phyloP scores from a whole-genome alignment of 2,888 invertebrate genomes.

The Quadroppia sp. region DNA sequence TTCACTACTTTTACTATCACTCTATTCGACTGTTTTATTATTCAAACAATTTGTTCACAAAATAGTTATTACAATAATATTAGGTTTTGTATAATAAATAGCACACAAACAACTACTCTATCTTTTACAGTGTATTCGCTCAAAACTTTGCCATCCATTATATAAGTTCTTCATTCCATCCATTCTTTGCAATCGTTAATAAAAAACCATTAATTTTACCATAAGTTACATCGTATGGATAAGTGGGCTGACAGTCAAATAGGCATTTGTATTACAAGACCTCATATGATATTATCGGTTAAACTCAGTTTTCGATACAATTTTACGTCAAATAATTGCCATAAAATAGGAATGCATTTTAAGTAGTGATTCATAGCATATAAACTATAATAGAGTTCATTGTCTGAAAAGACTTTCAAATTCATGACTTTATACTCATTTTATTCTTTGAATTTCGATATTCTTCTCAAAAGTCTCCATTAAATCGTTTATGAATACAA shows the following conservation, averaged over 20 bases:
- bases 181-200: not conserved
- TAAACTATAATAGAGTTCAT: not conserved
- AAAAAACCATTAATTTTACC: slow-evolving; percentile 2
- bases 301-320: not conserved
- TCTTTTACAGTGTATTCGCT: slow-evolving; percentile 3
- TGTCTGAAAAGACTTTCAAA: not conserved
- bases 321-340: not conserved
- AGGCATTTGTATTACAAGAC: not conserved
- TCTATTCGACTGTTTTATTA: not conserved
- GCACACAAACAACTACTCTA: not conserved
- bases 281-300: not conserved
- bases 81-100: not conserved
- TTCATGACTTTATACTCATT: too few relatives aligned
- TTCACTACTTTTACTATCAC: not conserved
- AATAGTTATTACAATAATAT: not conserved
- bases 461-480: not conserved
- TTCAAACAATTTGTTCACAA: not conserved
- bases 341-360: not conserved
- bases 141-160: not conserved
- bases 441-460: not conserved
- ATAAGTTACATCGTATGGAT: not conserved
- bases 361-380: too few relatives aligned
- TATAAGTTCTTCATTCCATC: too few relatives aligned
- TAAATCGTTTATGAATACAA: too few relatives aligned
- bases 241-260: not conserved